Conservation (phyloP, 2,113 vertebrate genomes). For the Ceyx melanurus region DNA sequence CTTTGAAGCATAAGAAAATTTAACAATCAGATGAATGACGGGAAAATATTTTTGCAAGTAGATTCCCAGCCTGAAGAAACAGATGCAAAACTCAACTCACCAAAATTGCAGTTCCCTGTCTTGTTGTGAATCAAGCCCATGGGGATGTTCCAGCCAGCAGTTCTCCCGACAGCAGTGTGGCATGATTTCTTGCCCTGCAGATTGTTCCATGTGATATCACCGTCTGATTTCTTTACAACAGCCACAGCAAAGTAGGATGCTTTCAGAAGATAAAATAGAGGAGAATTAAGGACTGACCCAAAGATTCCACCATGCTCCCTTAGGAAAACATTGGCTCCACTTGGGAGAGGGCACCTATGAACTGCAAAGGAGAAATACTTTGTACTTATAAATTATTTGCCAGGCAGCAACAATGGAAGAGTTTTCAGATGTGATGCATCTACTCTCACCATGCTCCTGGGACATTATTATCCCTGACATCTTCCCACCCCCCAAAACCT, state of each 20-base stretch:
- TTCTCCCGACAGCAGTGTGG: slow-evolving; percentile 82
- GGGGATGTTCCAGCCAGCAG: slow-evolving; percentile 89
- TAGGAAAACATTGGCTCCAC: not conserved
- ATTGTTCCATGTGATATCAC: slow-evolving; percentile 73
- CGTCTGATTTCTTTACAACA: slow-evolving; percentile 78
- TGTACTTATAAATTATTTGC: not conserved
- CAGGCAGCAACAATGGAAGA: not conserved
- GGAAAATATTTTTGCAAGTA: not conserved
- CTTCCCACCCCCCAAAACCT: not conserved
- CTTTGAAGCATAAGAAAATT: not conserved
- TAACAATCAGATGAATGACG: not conserved
- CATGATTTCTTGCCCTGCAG: slow-evolving; percentile 85
- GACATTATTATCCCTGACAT: not conserved
- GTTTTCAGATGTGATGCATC: not conserved
- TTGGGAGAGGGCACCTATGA: not conserved
- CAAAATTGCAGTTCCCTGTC: slow-evolving; percentile 75
- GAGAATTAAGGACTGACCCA: not conserved
- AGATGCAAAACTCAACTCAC: slow-evolving; percentile 67
- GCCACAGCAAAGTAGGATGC: slow-evolving; percentile 83
- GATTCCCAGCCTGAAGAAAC: not conserved
- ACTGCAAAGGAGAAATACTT: not conserved
- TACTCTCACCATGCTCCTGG: not conserved
- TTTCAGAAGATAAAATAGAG: not conserved
- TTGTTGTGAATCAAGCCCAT: slow-evolving; percentile 77
- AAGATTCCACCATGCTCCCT: not conserved